A percentile compares a stretch with the other conserved stretches of the same genome.
Evolutionary conservation across 2,113 vertebrate genomes (phyloP).

Genomic region (Centropus unirufus): DNA sequence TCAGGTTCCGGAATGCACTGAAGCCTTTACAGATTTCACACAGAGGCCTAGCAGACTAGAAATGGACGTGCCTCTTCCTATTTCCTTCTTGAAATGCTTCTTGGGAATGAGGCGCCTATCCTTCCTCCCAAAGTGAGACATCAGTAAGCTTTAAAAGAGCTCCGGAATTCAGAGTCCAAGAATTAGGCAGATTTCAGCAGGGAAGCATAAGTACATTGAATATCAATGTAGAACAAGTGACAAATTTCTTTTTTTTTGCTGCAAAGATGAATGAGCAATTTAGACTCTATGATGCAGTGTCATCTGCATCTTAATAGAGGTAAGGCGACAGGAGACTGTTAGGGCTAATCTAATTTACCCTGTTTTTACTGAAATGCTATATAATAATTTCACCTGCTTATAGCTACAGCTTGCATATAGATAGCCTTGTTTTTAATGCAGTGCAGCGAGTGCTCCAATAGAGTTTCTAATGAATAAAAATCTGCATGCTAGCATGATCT

Average conservation of each 20-base stretch:
- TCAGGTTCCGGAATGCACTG: not conserved
- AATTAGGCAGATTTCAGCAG: not conserved
- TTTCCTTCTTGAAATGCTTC: not conserved
- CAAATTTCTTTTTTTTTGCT: not conserved
- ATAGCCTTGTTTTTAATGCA: conserved; percentile 17
- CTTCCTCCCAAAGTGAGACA: not conserved
- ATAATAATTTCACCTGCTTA: not conserved
- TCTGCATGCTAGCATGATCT: not conserved
- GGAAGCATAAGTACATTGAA: not conserved
- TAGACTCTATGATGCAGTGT: not conserved
- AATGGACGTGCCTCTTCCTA: not conserved
- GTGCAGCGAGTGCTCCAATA: not conserved
- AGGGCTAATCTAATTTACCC: conserved; percentile 21
- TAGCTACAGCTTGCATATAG: not conserved
- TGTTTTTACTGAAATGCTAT: conserved; percentile 21
- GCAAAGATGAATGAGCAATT: not conserved
- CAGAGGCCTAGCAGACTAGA: not conserved
- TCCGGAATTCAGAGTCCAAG: fast-evolving
- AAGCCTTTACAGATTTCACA: not conserved
- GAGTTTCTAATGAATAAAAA: conserved; percentile 32
- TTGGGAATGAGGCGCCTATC: not conserved
- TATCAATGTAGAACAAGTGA: not conserved
- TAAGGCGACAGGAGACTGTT: not conserved
- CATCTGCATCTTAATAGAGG: not conserved
- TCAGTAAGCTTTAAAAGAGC: not conserved